Conservation (phyloP, 2,797 vertebrate species). For the Enteromius viviparus region DNA sequence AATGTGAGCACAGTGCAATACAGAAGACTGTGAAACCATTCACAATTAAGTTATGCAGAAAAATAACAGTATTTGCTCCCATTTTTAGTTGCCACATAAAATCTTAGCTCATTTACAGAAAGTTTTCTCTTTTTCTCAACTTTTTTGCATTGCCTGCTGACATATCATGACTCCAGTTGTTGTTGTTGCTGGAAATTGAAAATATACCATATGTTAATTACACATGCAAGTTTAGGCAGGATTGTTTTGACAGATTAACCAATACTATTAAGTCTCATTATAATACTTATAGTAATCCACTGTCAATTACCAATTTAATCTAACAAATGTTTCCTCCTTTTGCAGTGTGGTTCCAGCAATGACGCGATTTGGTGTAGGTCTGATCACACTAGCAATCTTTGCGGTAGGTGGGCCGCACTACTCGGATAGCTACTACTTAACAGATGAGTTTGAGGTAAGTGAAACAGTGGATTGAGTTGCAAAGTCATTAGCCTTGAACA, state of each 20-base stretch:
- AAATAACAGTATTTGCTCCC: not conserved
- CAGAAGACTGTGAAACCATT: not conserved
- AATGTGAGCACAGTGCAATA: not conserved
- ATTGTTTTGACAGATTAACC: not conserved
- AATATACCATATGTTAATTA: not conserved
- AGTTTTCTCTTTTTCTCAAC: not conserved
- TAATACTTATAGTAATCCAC: not conserved
- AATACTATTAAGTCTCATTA: not conserved
- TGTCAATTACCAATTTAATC: not conserved
- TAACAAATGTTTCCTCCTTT: slow-evolving; percentile 28
- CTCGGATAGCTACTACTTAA: slow-evolving; percentile 87
- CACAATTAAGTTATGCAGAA: not conserved
- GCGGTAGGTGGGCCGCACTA: slow-evolving; percentile 83
- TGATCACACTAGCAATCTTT: slow-evolving; percentile 85
- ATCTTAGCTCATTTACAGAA: not conserved
- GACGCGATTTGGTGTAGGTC: slow-evolving; percentile 88
- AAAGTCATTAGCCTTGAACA: not conserved
- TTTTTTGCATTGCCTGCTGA: not conserved
- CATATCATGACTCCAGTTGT: not conserved
- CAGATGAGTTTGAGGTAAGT: slow-evolving; percentile 89
- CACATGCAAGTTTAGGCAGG: not conserved
- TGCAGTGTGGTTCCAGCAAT: slow-evolving; percentile 85
- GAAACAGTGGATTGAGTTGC: not conserved
- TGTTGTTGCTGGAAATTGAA: not conserved
- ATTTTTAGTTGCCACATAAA: not conserved